Percentiles rank a stretch among this genome's conserved stretches.
Conservation (phyloP, 2,888 invertebrate genomes). For the Bimastos eiseni region DNA sequence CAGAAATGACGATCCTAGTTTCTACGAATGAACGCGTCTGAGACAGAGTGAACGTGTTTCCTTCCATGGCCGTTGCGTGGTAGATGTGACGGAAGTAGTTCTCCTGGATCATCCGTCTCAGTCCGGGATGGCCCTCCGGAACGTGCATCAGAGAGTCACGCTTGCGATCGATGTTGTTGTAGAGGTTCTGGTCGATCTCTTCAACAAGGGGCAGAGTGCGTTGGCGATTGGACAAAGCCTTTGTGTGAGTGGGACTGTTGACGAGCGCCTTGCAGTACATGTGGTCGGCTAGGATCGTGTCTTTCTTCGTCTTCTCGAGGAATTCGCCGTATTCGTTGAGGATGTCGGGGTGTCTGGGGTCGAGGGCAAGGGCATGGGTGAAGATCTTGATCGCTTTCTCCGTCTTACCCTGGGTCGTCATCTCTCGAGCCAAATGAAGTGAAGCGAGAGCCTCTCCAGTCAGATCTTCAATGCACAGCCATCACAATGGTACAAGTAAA, state of each 20-base stretch:
- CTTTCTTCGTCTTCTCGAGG: constrained; percentile 80
- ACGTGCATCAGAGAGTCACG: constrained; percentile 79
- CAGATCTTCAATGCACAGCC: constrained; percentile 54
- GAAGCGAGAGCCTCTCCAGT: constrained; percentile 81
- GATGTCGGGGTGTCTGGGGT: constrained; percentile 89
- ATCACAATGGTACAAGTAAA: neutral
- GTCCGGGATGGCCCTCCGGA: constrained; percentile 77
- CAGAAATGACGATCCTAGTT: constrained; percentile 76
- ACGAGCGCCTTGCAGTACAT: constrained; percentile 81
- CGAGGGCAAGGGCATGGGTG: constrained; percentile 84
- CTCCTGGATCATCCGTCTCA: constrained; percentile 86
- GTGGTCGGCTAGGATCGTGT: constrained; percentile 86
- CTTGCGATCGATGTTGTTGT: constrained; percentile 77
- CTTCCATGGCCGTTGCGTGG: constrained; percentile 95
- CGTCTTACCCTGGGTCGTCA: constrained; percentile 78
- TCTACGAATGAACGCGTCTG: constrained; percentile 90
- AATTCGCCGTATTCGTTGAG: constrained; percentile 90
- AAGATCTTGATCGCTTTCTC: constrained; percentile 74
- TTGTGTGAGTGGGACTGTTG: constrained; percentile 77
- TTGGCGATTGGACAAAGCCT: constrained; percentile 71
- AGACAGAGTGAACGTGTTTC: constrained; percentile 90
- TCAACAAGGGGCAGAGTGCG: constrained; percentile 84
- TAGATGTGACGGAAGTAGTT: constrained; percentile 92
- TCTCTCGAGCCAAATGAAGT: constrained; percentile 80
- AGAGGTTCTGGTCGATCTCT: constrained; percentile 68